Evolutionary conservation across 2,797 vertebrate genomes (phyloP).

Genomic region (Molossus alvarezi): DNA sequence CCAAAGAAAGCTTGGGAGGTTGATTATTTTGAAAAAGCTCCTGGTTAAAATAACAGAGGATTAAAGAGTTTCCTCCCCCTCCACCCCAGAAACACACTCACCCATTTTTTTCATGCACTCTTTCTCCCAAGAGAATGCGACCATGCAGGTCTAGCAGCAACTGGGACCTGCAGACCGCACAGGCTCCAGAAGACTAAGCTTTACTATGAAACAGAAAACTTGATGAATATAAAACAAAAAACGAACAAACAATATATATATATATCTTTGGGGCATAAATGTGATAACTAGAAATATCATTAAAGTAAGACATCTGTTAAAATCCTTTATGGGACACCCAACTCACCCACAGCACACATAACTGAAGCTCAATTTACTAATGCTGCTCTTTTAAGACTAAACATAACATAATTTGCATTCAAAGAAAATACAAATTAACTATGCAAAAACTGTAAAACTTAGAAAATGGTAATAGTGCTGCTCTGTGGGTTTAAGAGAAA

Average conservation of each 20-base stretch:
- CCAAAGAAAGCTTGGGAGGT: no score
- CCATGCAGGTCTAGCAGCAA: no score
- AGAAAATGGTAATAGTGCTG: not conserved
- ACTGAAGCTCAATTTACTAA: not conserved
- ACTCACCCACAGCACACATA: not conserved
- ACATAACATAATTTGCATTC: not conserved
- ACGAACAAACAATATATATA: not conserved
- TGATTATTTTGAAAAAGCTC: no score
- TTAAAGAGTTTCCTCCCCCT: no score
- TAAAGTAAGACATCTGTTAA: constrained; percentile 3
- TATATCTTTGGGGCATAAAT: not conserved
- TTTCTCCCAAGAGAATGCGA: no score
- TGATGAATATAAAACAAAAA: no score
- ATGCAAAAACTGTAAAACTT: not conserved
- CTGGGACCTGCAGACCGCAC: no score
- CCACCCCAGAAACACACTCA: no score
- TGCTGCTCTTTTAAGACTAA: not conserved
- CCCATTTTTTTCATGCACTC: no score
- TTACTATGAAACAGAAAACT: no score
- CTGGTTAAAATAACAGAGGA: no score
- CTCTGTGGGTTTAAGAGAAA: not conserved
- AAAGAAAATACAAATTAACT: constrained; percentile 15
- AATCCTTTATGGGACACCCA: not conserved
- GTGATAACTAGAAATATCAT: constrained; percentile 1
- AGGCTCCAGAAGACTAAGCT: no score